Base-by-base conservation (phyloP, 53 echinoderm and acorn worm species). In the Holothuria leucospilota region DNA sequence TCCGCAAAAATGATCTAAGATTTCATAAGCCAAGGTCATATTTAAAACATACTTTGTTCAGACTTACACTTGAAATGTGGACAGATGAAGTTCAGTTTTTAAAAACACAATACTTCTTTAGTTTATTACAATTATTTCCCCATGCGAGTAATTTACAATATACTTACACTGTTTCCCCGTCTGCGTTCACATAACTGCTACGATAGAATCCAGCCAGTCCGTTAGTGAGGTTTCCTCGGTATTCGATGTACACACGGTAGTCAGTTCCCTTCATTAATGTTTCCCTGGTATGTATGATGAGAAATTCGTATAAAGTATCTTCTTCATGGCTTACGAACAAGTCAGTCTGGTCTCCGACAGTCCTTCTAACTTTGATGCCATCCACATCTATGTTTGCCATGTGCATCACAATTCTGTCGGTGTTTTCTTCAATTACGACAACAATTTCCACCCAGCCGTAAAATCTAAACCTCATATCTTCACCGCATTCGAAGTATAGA, bases 191-290 rank as follows among this genome's bases (percentile, higher is more conserved):
- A 84, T 95, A 99, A n/a, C 72, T 85, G 59, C 95, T 99, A 40
- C 99, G 88, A 87, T 99, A 99, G 85, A 95, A 99, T 12, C 99
- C 99, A 12, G 88, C 88, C 40, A 99, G 89, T 28, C 92, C 91
- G 58, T 92, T 89, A 59, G 88, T 72, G 27, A 99, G 89, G 16
- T 90, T 88, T 0, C 99, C 99, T 0, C 92, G 63, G 87, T 93
- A 99, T 9, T 75, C 70, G 21, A 99, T 82, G 16, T 59, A 69
- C 20, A 99, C 87, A 49, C 85, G 81, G 74, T 95, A 95, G 27
- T 89, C 92, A 51, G 73, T 70, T 6, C 87, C 99, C 14, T 15
- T 58, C 71, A 51, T 25, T 39, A 99, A 70, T 30, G 63, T 56
- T 40, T 62, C 73, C 6, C 5, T 82, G 28, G 89, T 80, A 0